Conservation (phyloP, 2,113 vertebrate species). For the Sitta europaea region DNA sequence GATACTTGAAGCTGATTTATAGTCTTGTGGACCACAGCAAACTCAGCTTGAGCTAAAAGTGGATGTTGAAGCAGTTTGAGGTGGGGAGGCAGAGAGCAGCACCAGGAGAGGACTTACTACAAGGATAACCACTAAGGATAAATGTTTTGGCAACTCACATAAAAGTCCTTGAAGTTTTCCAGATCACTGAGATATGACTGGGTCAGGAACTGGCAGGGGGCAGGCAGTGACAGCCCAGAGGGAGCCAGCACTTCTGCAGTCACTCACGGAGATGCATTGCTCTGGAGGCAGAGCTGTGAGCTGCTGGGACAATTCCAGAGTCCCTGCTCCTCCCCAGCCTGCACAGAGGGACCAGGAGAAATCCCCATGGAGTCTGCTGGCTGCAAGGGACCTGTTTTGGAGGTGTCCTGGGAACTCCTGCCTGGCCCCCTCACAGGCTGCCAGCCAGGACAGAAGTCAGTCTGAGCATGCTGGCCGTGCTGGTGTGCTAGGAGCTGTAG, state of each 20-base stretch:
- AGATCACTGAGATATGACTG: background rate
- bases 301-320: fast-evolving
- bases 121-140: background rate
- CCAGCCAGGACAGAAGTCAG: background rate
- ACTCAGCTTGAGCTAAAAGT: background rate
- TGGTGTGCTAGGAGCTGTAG: background rate
- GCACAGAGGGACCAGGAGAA: background rate
- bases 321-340: background rate
- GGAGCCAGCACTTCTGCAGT: background rate
- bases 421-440: background rate
- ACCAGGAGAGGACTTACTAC: no score
- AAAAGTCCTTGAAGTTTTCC: background rate
- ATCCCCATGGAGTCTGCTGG: background rate
- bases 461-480: no score
- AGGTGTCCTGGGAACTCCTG: background rate
- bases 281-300: background rate
- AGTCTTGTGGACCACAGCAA: no score
- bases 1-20: background rate
- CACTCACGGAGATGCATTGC: background rate
- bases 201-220: background rate
- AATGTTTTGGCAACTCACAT: background rate
- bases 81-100: background rate
- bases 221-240: background rate
- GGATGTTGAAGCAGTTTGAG: background rate
- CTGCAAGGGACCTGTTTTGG: background rate